A percentile compares a stretch with the other conserved stretches of the same genome.
phyloP scores from a whole-genome alignment of 2,113 vertebrate species.

The Podocnemis expansa region DNA sequence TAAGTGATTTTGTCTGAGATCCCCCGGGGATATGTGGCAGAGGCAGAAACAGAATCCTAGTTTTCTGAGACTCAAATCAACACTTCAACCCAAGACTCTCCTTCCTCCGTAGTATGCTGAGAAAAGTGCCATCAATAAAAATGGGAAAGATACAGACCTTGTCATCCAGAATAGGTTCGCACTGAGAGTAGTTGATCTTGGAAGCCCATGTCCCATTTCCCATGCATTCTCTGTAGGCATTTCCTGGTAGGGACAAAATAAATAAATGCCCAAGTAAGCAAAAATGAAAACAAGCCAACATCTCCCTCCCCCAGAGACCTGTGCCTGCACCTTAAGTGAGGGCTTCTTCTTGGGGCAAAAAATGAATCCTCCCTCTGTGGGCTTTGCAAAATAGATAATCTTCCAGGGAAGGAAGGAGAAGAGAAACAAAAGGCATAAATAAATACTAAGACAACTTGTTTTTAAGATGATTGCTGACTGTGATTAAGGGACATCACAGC shows the following conservation, averaged over 20 bases:
- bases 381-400: not conserved
- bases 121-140: slow-evolving; percentile 10
- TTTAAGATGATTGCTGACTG: not conserved
- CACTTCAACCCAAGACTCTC: not conserved
- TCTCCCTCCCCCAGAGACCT: too few species aligned
- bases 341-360: slow-evolving; percentile 23
- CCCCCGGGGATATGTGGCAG: not conserved
- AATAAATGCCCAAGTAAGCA: not conserved
- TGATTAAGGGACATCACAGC: not conserved
- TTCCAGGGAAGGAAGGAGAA: not conserved
- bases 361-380: not conserved
- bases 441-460: not conserved
- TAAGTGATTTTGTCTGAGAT: not conserved
- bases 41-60: not conserved
- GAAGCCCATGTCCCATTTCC: slow-evolving; percentile 96
- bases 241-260: slow-evolving; percentile 80
- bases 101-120: not conserved
- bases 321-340: not conserved
- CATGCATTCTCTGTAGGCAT: slow-evolving; percentile 92
- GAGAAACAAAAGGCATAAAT: slow-evolving; percentile 3
- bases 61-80: not conserved
- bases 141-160: slow-evolving; percentile 82
- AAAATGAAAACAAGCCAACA: not conserved
- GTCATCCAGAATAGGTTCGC: slow-evolving; percentile 93
- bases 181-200: slow-evolving; percentile 95